Percentiles rank a stretch among this genome's conserved stretches.
Conservation (phyloP, 2,797 vertebrate species). For the Danio albolineatus region DNA sequence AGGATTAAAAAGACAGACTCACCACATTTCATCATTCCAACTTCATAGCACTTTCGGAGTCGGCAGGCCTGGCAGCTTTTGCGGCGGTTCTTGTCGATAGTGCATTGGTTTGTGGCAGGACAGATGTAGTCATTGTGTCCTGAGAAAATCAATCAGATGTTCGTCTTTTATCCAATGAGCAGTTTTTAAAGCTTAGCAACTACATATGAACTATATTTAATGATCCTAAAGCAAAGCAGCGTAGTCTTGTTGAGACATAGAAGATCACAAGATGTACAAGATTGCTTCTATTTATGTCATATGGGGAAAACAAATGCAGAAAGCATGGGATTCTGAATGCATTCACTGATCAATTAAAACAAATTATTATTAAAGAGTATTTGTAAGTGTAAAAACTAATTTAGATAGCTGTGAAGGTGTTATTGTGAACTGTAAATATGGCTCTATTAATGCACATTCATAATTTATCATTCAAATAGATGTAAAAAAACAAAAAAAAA, state of each 20-base stretch:
- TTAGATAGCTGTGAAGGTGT: neutral
- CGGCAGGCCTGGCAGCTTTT: constrained; percentile 99
- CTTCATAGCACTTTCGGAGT: constrained; percentile 95
- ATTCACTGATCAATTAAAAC: neutral
- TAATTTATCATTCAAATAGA: neutral
- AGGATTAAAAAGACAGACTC: constrained; percentile 55
- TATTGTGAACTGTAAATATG: neutral
- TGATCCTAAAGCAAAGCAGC: neutral
- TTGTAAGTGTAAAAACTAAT: no score
- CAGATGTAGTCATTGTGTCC: constrained; percentile 98
- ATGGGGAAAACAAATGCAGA: no score
- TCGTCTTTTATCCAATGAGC: neutral
- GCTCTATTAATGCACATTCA: neutral
- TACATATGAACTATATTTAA: neutral
- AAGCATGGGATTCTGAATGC: neutral
- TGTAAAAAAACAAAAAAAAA: no score
- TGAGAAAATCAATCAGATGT: constrained; percentile 46
- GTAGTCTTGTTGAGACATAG: neutral
- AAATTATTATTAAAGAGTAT: neutral
- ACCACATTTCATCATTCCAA: constrained; percentile 99
- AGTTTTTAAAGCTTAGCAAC: neutral
- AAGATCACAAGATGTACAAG: neutral
- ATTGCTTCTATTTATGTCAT: no score
- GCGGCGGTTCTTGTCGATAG: constrained; percentile 96
- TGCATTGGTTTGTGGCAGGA: constrained; percentile 98